These are phyloP conservation scores for Zygaena filipendulae DNA, from an alignment of 2,888 invertebrate genomes.

Conservation along the genomic window DNA sequence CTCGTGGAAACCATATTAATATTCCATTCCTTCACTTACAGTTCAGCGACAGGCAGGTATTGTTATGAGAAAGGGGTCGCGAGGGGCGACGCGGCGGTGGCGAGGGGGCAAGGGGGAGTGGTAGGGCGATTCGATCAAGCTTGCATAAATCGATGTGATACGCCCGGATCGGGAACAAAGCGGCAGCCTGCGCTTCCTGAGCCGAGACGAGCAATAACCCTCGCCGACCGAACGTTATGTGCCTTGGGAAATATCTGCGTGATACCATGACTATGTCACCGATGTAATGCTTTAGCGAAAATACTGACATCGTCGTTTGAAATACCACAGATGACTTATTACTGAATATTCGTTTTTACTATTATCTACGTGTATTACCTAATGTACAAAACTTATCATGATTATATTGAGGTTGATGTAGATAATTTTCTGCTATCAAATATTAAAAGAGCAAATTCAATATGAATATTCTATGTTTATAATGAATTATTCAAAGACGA, in stretches of 20 bases:
- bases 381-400: too few relatives aligned
- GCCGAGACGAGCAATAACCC: constrained; percentile 33
- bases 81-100: constrained; percentile 23
- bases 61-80: too few relatives aligned
- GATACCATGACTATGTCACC: constrained; percentile 11
- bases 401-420: too few relatives aligned
- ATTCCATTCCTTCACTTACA: too few relatives aligned
- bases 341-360: too few relatives aligned
- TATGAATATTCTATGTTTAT: too few relatives aligned
- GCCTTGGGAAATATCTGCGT: constrained; percentile 3
- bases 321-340: constrained; percentile 4
- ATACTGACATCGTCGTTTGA: too few relatives aligned
- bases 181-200: constrained; percentile 39
- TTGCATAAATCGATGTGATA: constrained; percentile 65
- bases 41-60: constrained; percentile 31
- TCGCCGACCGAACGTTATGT: constrained; percentile 19
- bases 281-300: constrained; percentile 5
- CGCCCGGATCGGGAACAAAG: constrained; percentile 56
- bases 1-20: too few relatives aligned
- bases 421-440: too few relatives aligned
- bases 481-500: too few relatives aligned
- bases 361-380: too few relatives aligned
- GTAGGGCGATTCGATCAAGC: constrained; percentile 52
- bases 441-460: too few relatives aligned
- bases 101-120: constrained; percentile 22